Evolutionary conservation across 2,888 invertebrate species (phyloP), one percentile per base, ranked within the genome.

Genomic region (Napeogenes inachia): DNA sequence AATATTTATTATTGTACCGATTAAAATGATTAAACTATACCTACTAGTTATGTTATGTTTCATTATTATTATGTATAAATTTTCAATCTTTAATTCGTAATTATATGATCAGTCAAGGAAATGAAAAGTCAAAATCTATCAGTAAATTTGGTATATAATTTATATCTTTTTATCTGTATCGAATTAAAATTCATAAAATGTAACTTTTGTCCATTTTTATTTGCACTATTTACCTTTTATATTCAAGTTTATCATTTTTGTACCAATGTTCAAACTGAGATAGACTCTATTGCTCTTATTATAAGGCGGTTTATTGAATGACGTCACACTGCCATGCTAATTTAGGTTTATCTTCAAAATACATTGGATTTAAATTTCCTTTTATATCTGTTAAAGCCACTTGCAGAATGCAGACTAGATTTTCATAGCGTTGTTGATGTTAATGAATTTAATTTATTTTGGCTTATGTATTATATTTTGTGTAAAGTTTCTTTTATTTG

Each of bases 321-420:
- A n/a, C 6, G 30, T 12, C 30, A 6, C 30, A 8, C 50, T 10
- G 21, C 8, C 5, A 30, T 50, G 50, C 50, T 50, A 50, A 50
- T 50, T 50, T 50, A 50, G 50, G 50, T 50, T 50, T 50, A 50
- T 50, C 50, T 50, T 50, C 50, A 30, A 50, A 50, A 50, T 50
- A 50, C 50, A 50, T 50, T 50, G 21, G 50, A 50, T 50, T 30
- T 50, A 50, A 50, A 50, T 30, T 50, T 30, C 50, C 30, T 50
- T 50, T 21, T 50, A 50, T n/a, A 50, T 30, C 50, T 10, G 50
- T 30, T 50, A 50, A 50, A 50, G 30, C 30, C 50, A 10, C 50
- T 50, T n/a, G 50, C 50, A 8, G 50, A 30, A 50, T 30, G 30
- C 30, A 30, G 30, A 50, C 50, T 21, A 30, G 47, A 47, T 47